These are phyloP conservation scores for Andrena camellia DNA, from an alignment of 2,888 invertebrate species.

Conservation along the genomic window DNA sequence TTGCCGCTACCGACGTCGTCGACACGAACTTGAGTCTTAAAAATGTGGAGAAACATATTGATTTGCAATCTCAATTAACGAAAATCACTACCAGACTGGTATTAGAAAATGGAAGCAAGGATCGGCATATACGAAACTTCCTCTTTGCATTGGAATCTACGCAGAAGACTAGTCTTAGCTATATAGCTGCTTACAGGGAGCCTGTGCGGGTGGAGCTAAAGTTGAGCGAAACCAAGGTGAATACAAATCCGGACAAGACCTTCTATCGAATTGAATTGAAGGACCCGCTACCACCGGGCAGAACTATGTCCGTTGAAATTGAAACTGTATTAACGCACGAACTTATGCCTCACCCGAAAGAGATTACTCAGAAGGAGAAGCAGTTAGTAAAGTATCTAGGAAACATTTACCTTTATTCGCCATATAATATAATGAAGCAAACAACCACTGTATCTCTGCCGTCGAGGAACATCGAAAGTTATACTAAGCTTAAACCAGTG, in stretches of 20 bases:
- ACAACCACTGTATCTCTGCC: slow-evolving; percentile 92
- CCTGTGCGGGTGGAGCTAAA: slow-evolving; percentile 81
- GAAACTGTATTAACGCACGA: slow-evolving; percentile 92
- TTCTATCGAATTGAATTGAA: slow-evolving; percentile 88
- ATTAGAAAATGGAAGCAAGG: slow-evolving; percentile 93
- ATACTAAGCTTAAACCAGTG: slow-evolving; percentile 93
- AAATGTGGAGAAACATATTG: slow-evolving; percentile 94
- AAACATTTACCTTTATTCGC: slow-evolving; percentile 93
- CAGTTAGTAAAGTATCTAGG: slow-evolving; percentile 96
- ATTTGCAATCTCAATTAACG: slow-evolving; percentile 95
- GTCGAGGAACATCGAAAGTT: slow-evolving; percentile 93
- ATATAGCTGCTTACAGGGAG: slow-evolving; percentile 88
- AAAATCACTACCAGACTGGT: slow-evolving; percentile 93
- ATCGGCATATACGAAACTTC: slow-evolving; percentile 89
- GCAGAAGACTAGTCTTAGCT: slow-evolving; percentile 89
- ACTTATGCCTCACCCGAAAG: slow-evolving; percentile 93
- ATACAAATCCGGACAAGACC: slow-evolving; percentile 85
- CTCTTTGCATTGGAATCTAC: slow-evolving; percentile 90
- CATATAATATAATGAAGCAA: slow-evolving; percentile 93
- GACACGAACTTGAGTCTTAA: slow-evolving; percentile 88
- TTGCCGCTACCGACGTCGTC: slow-evolving; percentile 52
- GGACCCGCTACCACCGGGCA: slow-evolving; percentile 87
- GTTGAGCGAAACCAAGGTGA: slow-evolving; percentile 85
- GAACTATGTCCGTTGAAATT: slow-evolving; percentile 87
- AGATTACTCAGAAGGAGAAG: slow-evolving; percentile 96